Conservation (phyloP, 2,888 invertebrate genomes). For the Ormyrus rosae region DNA sequence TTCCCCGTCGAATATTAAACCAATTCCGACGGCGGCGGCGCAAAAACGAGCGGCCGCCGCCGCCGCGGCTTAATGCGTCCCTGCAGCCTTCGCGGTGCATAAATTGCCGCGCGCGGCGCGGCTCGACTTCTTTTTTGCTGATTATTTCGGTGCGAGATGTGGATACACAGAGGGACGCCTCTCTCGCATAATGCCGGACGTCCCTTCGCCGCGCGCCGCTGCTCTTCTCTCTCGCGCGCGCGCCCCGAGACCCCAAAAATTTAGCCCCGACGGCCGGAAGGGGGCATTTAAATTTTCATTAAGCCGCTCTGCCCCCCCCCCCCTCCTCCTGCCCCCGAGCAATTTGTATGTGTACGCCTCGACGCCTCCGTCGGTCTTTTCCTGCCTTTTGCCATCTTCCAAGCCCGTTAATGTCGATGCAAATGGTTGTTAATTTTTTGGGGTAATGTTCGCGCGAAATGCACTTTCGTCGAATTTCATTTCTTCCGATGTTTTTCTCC, state of each 20-base stretch:
- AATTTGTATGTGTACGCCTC: conserved; percentile 12
- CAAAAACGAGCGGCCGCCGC: too few relatives aligned
- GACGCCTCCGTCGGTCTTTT: too few relatives aligned
- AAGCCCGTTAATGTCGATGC: neutral
- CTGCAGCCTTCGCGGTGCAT: neutral
- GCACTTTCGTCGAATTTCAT: too few relatives aligned
- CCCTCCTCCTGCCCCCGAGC: neutral
- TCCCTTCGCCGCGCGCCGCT: neutral
- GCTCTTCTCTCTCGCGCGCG: neutral
- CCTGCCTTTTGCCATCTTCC: neutral
- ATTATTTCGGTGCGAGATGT: conserved; percentile 35
- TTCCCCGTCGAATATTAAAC: too few relatives aligned
- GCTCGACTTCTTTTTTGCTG: conserved; percentile 26
- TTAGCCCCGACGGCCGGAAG: neutral
- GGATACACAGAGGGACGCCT: neutral
- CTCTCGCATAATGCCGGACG: conserved; percentile 12
- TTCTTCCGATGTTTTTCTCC: too few relatives aligned
- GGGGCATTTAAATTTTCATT: conserved; percentile 50
- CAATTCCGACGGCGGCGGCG: too few relatives aligned
- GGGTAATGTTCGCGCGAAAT: too few relatives aligned
- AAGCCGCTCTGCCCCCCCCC: neutral
- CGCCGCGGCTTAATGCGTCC: conserved; percentile 15
- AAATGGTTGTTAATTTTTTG: too few relatives aligned
- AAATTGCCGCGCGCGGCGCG: neutral
- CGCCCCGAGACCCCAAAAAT: neutral